A percentile compares a stretch with the other conserved stretches of the same genome.
These are phyloP conservation scores for Catharus bicknelli DNA, from an alignment of 2,113 vertebrate genomes.

Conservation along the genomic window DNA sequence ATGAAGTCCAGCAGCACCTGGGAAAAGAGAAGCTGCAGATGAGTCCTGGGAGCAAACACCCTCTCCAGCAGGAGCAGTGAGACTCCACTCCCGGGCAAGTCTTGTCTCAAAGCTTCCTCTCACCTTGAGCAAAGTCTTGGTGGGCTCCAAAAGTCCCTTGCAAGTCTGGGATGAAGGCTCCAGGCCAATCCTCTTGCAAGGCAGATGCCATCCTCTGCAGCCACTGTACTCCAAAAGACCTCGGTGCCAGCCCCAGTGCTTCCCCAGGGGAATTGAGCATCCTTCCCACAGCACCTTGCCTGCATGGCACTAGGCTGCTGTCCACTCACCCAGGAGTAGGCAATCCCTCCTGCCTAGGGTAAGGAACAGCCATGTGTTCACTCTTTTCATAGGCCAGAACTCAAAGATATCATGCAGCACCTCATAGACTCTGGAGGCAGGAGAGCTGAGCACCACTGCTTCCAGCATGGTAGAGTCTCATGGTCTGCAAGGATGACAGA, in stretches of 20 bases:
- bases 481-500: neutral
- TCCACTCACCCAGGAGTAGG: neutral
- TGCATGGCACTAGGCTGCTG: neutral
- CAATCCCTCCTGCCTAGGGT: neutral
- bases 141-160: neutral
- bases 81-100: neutral
- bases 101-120: neutral
- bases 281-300: neutral
- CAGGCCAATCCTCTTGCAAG: neutral
- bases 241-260: neutral
- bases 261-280: neutral
- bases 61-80: fast-evolving
- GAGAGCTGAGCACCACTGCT: neutral
- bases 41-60: neutral
- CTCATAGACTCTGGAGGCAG: no score
- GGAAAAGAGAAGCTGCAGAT: neutral
- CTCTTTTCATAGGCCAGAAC: neutral
- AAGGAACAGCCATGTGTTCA: neutral
- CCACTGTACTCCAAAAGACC: neutral
- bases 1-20: neutral
- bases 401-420: neutral
- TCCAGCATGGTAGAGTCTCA: neutral
- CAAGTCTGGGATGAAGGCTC: neutral
- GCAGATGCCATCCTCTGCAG: neutral
- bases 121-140: neutral